phyloP scores from a whole-genome alignment of 2,797 vertebrate species.

The Forpus xanthops region DNA sequence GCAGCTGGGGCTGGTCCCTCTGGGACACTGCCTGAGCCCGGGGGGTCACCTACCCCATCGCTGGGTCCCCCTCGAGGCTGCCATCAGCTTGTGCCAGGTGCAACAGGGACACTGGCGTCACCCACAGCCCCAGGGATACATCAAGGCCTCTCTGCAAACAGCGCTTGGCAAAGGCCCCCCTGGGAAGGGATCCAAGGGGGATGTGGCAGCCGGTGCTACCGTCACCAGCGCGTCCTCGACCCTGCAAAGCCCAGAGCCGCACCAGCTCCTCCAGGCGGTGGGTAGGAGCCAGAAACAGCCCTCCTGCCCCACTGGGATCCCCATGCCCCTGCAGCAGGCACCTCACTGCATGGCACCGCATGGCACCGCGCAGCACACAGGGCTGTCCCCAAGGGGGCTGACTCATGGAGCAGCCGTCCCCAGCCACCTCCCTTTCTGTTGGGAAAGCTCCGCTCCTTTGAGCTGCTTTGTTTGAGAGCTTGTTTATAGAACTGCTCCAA shows the following conservation, averaged over 20 bases:
- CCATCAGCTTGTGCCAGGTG: neutral
- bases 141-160: neutral
- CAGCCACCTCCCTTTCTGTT: neutral
- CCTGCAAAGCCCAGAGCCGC: accelerated
- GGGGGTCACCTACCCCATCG: neutral
- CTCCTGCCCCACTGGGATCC: neutral
- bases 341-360: neutral
- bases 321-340: neutral
- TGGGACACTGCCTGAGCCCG: neutral
- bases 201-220: neutral
- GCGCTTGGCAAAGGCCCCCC: neutral
- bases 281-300: neutral
- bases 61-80: neutral
- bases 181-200: neutral
- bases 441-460: constrained; percentile 31
- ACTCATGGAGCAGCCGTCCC: neutral
- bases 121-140: accelerated
- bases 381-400: neutral
- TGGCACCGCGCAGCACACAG: accelerated
- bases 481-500: constrained; percentile 59
- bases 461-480: constrained; percentile 50
- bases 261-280: accelerated
- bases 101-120: neutral
- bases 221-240: neutral
- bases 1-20: neutral